Conservation (phyloP, 2,113 vertebrate genomes). For the Corythornis cristatus region DNA sequence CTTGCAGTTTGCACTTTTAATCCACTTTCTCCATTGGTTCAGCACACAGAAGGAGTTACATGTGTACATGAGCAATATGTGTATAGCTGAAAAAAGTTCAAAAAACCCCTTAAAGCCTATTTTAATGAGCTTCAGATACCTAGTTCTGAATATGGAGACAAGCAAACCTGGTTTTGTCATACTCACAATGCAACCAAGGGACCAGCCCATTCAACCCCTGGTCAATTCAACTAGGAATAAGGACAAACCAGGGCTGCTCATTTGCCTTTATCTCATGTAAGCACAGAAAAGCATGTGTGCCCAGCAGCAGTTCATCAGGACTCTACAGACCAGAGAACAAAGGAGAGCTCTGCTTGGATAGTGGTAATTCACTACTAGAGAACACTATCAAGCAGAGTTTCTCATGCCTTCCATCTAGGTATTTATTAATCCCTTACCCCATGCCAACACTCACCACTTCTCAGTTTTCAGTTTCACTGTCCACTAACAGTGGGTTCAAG, state of each 20-base stretch:
- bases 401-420: background rate
- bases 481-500: background rate
- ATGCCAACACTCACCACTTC: background rate
- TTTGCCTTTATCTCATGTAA: background rate
- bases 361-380: background rate
- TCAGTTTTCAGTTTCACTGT: background rate
- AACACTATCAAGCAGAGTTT: background rate
- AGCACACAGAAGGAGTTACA: background rate
- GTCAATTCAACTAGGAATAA: background rate
- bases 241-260: too few species aligned
- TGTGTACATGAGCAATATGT: background rate
- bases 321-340: background rate
- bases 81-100: background rate
- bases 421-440: background rate
- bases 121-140: background rate
- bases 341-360: background rate
- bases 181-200: background rate
- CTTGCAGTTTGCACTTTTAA: background rate
- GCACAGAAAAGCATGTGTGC: background rate
- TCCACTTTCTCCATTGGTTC: fast-evolving
- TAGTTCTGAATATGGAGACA: background rate
- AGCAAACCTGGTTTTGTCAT: background rate
- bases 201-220: background rate
- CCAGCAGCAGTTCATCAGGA: background rate
- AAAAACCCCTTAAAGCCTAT: background rate